These are phyloP conservation scores for Eugnorisma glareosa DNA, from an alignment of 2,888 invertebrate genomes.

Conservation along the genomic window DNA sequence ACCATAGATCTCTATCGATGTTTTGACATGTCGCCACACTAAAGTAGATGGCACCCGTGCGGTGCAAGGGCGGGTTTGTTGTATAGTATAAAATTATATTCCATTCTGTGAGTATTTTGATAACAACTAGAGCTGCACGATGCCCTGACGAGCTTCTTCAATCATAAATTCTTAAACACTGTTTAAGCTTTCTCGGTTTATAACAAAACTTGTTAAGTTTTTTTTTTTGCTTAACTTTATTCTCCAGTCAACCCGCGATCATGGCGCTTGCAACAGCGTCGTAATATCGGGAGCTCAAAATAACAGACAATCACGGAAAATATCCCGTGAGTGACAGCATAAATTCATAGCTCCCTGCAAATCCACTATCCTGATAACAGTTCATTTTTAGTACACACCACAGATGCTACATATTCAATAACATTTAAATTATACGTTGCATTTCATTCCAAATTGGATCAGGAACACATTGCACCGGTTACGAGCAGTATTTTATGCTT, in stretches of 20 bases:
- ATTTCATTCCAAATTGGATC: constrained; percentile 42
- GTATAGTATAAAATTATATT: neutral
- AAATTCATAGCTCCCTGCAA: neutral
- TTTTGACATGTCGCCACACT: neutral
- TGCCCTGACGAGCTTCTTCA: neutral
- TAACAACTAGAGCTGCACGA: neutral
- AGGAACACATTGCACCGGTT: constrained; percentile 20
- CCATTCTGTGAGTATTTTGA: neutral
- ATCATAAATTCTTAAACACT: constrained; percentile 8
- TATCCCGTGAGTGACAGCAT: no score
- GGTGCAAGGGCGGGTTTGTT: neutral
- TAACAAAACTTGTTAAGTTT: no score
- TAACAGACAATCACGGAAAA: no score
- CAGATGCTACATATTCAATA: constrained; percentile 32
- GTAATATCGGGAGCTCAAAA: no score
- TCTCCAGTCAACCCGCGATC: no score
- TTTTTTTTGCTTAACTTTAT: no score
- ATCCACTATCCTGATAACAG: neutral
- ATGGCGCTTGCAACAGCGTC: no score
- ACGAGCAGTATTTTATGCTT: constrained; percentile 27
- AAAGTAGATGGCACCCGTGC: neutral
- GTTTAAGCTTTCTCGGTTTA: no score
- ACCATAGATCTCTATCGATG: neutral
- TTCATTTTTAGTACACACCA: neutral
- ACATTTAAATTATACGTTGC: constrained; percentile 9